Conservation (phyloP, 2,113 vertebrate species). For the Drymodes brunneopygia region DNA sequence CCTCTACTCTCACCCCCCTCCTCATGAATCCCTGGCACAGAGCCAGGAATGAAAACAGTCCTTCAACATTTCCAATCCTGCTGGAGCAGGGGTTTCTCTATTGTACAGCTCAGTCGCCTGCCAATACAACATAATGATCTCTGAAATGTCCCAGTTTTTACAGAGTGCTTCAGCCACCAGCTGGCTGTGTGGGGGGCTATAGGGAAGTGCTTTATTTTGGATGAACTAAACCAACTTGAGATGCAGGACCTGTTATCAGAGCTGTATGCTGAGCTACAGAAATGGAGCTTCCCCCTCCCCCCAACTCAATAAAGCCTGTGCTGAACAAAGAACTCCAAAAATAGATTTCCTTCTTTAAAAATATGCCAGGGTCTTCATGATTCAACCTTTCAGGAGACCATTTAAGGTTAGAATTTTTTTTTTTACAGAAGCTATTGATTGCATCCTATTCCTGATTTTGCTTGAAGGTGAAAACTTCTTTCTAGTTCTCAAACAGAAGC, state of each 20-base stretch:
- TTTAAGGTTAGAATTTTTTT: not conserved
- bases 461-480: not conserved
- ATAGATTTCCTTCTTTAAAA: not conserved
- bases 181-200: accelerated
- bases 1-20: accelerated
- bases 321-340: not conserved
- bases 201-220: not conserved
- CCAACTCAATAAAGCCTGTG: accelerated
- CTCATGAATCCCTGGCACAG: not conserved
- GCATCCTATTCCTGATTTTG: not conserved
- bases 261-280: not conserved
- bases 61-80: not conserved
- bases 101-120: accelerated
- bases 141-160: not conserved
- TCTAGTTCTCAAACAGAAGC: not conserved
- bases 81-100: not conserved
- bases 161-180: not conserved
- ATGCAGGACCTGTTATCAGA: not conserved
- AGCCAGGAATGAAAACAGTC: not conserved
- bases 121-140: not conserved
- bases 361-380: not conserved
- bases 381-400: not conserved
- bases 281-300: not conserved
- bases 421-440: not conserved
- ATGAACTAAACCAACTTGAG: not conserved